Conservation (phyloP, 2,797 vertebrate genomes). For the Momotus momota region DNA sequence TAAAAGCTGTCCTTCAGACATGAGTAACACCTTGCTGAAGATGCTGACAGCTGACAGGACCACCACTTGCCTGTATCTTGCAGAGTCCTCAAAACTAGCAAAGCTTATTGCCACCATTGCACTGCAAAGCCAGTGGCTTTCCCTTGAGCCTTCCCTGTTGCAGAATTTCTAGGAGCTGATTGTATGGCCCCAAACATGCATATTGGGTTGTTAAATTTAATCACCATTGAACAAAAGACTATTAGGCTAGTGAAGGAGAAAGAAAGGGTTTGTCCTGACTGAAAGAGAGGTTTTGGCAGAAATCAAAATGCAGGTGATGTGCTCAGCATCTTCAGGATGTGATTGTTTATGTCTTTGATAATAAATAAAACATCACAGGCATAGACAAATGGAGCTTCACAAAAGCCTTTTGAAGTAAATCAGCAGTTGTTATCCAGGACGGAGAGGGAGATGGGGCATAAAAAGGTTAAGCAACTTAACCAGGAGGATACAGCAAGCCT, state of each 20-base stretch:
- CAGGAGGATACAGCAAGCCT: not conserved
- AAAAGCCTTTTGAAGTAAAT: conserved; percentile 42
- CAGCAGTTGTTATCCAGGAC: conserved; percentile 20
- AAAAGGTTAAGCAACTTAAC: conserved; percentile 23
- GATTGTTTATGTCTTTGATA: conserved; percentile 46
- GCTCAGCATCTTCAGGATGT: not conserved
- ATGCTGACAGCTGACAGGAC: not conserved
- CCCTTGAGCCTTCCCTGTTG: not conserved
- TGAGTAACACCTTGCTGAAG: not conserved
- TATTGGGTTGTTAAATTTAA: not conserved
- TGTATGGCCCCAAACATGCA: not conserved
- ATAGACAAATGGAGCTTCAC: conserved; percentile 51
- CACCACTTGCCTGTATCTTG: not conserved
- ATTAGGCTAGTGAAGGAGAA: not conserved
- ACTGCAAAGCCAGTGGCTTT: not conserved
- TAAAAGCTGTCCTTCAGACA: not conserved
- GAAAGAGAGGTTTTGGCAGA: conserved; percentile 22
- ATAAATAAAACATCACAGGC: conserved; percentile 59
- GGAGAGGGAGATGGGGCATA: not conserved
- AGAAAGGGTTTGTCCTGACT: not conserved
- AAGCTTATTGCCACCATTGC: not conserved
- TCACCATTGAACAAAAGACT: not conserved
- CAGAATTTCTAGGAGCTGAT: not conserved
- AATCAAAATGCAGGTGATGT: conserved; percentile 64
- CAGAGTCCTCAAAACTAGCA: not conserved